These are phyloP conservation scores for Pollachius pollachius DNA, from an alignment of 2,113 vertebrate genomes.

Conservation along the genomic window DNA sequence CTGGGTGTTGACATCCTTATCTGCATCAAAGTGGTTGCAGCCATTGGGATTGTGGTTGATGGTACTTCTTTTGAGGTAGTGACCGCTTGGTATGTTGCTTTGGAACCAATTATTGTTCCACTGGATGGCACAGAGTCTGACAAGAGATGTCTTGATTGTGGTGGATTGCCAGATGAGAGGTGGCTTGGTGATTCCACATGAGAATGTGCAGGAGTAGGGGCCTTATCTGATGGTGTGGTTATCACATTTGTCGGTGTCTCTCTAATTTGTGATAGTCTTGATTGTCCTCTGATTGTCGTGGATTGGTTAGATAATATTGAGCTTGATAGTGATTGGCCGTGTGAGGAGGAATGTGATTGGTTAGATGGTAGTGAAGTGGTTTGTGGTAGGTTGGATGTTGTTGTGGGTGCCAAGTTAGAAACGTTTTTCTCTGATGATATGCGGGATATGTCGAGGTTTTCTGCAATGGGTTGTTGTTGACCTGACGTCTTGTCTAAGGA, in stretches of 20 bases:
- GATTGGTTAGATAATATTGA: background rate
- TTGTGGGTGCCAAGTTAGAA: background rate
- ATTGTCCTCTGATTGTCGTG: background rate
- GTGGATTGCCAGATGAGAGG: background rate
- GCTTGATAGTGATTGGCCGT: background rate
- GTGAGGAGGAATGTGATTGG: slow-evolving; percentile 14
- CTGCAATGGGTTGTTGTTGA: slow-evolving; percentile 13
- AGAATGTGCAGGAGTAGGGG: background rate
- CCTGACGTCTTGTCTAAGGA: slow-evolving; percentile 15
- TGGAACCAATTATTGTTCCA: too few relatives aligned
- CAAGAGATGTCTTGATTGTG: background rate
- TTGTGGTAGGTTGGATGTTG: background rate
- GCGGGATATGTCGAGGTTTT: background rate
- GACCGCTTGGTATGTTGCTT: too few relatives aligned
- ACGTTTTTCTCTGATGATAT: background rate
- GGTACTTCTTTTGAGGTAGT: background rate
- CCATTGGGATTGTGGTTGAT: background rate
- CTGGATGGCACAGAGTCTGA: too few relatives aligned
- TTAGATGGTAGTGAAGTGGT: background rate
- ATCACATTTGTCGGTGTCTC: slow-evolving; percentile 1
- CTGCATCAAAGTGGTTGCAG: background rate
- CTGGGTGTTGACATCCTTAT: background rate
- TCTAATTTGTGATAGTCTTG: slow-evolving; percentile 7
- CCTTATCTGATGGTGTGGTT: background rate
- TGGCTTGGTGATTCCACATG: background rate